These are phyloP conservation scores for Dendronephthya gigantea DNA, from an alignment of 64 coral and sea anemone species.

Conservation along the genomic window DNA sequence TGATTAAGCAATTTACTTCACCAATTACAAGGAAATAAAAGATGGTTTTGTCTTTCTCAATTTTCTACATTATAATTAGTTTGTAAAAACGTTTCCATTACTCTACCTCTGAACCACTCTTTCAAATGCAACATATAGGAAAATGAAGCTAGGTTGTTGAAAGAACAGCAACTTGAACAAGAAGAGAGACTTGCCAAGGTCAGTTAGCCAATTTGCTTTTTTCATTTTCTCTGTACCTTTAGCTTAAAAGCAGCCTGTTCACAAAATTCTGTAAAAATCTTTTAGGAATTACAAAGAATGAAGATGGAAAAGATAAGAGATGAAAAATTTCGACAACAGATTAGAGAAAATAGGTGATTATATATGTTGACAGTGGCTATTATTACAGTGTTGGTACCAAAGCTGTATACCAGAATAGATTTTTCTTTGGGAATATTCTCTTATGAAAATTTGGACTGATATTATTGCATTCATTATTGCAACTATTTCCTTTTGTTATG, in stretches of 20 bases:
- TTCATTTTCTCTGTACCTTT: not conserved
- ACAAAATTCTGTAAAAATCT: not conserved
- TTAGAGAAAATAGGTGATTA: slow-evolving; percentile 80
- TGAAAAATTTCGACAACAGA: slow-evolving; percentile 79
- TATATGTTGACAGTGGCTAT: not conserved
- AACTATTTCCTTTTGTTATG: not conserved
- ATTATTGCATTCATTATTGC: not conserved
- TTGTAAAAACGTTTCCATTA: too few relatives aligned
- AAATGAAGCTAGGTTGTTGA: slow-evolving; percentile 13
- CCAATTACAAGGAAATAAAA: too few relatives aligned
- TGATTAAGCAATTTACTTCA: slow-evolving; percentile 7
- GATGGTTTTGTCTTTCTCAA: too few relatives aligned
- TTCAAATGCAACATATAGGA: too few relatives aligned
- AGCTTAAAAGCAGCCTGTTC: not conserved
- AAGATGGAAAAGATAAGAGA: slow-evolving; percentile 70
- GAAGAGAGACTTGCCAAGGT: slow-evolving; percentile 57
- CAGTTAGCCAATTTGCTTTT: not conserved
- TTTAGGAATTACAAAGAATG: slow-evolving; percentile 65
- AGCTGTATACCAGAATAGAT: not conserved
- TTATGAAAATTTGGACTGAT: too few relatives aligned
- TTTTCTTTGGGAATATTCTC: not conserved
- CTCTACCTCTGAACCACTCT: too few relatives aligned
- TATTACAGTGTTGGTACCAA: not conserved
- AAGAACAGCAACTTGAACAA: slow-evolving; percentile 60
- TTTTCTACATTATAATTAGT: too few relatives aligned